Evolutionary conservation across 2,888 invertebrate species (phyloP).

Genomic region (Megamerina dolium): DNA sequence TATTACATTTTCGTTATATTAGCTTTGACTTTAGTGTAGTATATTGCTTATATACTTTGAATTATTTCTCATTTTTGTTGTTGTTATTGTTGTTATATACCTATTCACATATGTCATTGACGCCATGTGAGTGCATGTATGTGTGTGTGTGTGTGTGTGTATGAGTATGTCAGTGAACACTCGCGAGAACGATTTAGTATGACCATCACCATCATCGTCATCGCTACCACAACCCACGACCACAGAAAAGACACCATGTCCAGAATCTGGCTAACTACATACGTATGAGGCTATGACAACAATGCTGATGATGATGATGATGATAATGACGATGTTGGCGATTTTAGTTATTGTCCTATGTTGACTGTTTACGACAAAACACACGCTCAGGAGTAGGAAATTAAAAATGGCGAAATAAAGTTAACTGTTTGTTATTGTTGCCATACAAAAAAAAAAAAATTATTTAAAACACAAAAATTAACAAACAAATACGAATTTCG

Average conservation of each 20-base stretch:
- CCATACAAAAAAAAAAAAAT: slow-evolving; percentile 1
- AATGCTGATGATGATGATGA: no score
- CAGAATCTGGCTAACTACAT: no score
- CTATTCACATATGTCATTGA: slow-evolving; percentile 1
- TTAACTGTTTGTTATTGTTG: slow-evolving; percentile 26
- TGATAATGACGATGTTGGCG: neutral
- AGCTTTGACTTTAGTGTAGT: slow-evolving; percentile 29
- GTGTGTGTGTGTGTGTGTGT: no score
- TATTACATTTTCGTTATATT: slow-evolving; percentile 45
- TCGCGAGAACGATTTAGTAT: no score
- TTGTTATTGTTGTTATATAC: slow-evolving; percentile 5
- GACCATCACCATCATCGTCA: no score
- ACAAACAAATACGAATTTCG: neutral
- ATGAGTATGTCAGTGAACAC: slow-evolving; percentile 1
- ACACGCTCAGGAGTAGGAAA: slow-evolving; percentile 43
- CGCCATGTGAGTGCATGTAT: neutral
- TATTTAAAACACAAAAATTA: neutral
- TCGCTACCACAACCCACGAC: no score
- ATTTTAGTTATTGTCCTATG: slow-evolving; percentile 43
- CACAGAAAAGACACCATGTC: no score
- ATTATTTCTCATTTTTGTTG: slow-evolving; percentile 4
- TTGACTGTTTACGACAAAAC: slow-evolving; percentile 45
- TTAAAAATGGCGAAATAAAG: slow-evolving; percentile 48
- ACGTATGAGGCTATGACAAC: no score
- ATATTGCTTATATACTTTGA: slow-evolving; percentile 12